Conservation (phyloP, 2,888 invertebrate genomes). For the Thereva nobilitata region DNA sequence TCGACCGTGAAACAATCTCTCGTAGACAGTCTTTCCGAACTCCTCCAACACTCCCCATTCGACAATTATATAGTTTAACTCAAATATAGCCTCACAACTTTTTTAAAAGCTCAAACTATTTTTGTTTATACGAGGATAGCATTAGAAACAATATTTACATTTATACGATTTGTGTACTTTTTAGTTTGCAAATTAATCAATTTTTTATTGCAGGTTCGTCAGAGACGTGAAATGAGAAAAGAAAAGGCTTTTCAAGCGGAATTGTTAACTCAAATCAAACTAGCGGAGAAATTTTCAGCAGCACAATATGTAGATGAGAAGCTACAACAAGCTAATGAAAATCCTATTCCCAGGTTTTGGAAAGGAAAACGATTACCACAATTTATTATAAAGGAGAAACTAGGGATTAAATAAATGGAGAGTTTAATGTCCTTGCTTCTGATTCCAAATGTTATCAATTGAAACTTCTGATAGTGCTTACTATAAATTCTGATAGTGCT, state of each 20-base stretch:
- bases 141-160: too few relatives aligned
- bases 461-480: too few relatives aligned
- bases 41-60: too few relatives aligned
- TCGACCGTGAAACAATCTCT: too few relatives aligned
- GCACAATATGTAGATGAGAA: slow-evolving; percentile 71
- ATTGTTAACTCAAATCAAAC: slow-evolving; percentile 69
- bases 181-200: slow-evolving; percentile 21
- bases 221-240: slow-evolving; percentile 71
- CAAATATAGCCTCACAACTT: too few relatives aligned
- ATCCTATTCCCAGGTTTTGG: slow-evolving; percentile 62
- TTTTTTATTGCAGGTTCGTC: slow-evolving; percentile 60
- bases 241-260: slow-evolving; percentile 78
- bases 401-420: slow-evolving; percentile 63
- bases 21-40: too few relatives aligned
- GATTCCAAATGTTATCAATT: too few relatives aligned
- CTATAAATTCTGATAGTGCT: neutral
- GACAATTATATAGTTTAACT: too few relatives aligned
- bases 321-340: slow-evolving; percentile 65
- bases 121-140: too few relatives aligned
- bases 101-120: too few relatives aligned
- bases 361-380: slow-evolving; percentile 69
- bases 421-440: slow-evolving; percentile 37
- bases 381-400: slow-evolving; percentile 68
- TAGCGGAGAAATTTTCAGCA: slow-evolving; percentile 77
- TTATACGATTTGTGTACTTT: neutral